Conservation (phyloP, 2,888 invertebrate species). For the Penaeus monodon region DNA sequence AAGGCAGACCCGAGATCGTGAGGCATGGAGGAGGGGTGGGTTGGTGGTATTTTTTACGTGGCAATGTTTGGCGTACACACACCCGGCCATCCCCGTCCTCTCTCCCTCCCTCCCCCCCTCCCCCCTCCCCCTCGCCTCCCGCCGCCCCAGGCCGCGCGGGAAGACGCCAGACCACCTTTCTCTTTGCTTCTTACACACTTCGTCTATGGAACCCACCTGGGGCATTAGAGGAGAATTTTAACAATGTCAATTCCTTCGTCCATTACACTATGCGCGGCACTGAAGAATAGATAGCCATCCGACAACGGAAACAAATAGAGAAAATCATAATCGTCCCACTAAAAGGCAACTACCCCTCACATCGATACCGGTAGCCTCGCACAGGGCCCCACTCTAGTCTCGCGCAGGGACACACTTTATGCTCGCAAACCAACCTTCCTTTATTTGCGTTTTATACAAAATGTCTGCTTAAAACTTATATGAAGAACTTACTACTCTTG, state of each 20-base stretch:
- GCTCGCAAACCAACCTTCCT: conserved; percentile 22
- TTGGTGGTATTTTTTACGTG: conserved; percentile 52
- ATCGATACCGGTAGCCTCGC: conserved; percentile 63
- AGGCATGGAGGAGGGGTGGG: conserved; percentile 20
- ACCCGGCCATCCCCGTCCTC: conserved; percentile 14
- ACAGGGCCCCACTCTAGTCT: conserved; percentile 58
- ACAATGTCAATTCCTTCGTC: background rate
- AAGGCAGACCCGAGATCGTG: conserved; percentile 22
- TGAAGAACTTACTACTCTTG: background rate
- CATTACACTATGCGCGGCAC: background rate
- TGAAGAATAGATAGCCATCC: background rate
- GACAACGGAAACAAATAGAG: background rate
- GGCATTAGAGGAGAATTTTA: background rate
- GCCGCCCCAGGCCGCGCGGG: conserved; percentile 57
- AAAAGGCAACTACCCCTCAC: conserved; percentile 52
- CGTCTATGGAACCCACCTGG: background rate
- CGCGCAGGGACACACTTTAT: conserved; percentile 58
- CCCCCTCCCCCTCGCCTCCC: background rate
- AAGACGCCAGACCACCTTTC: conserved; percentile 58
- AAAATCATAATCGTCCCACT: conserved; percentile 37
- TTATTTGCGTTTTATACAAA: conserved; percentile 12
- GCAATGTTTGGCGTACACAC: conserved; percentile 62
- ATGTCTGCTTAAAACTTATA: background rate
- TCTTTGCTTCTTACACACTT: conserved; percentile 45
- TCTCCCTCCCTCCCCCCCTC: background rate